These are phyloP conservation scores for Rhopilema esculentum DNA, from an alignment of 30 jellyfish, hydroid and myxozoan species.

Conservation along the genomic window DNA sequence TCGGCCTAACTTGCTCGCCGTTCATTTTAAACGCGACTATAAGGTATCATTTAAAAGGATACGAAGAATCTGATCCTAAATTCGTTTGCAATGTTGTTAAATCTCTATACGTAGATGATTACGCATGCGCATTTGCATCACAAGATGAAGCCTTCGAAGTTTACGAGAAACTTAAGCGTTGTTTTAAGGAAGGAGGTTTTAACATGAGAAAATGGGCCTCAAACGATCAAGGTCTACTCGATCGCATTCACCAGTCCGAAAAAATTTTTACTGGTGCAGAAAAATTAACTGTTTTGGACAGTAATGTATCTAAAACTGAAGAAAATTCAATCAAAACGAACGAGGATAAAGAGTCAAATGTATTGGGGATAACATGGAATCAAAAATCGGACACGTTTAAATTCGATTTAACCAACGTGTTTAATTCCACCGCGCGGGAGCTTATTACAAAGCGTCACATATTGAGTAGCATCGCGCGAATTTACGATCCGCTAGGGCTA, in stretches of 20 bases:
- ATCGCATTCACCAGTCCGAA: conserved; percentile 8
- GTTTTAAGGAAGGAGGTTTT: conserved; percentile 28
- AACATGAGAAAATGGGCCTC: conserved; percentile 53
- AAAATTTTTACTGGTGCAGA: too few relatives aligned
- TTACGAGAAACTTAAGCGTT: conserved; percentile 12
- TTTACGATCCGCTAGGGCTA: conserved; percentile 43
- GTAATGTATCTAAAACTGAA: background rate
- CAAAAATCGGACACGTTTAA: background rate
- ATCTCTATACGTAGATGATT: conserved; percentile 40
- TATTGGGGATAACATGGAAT: conserved; percentile 37
- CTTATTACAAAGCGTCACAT: background rate
- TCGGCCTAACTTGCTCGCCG: conserved; percentile 57
- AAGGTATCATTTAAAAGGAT: conserved; percentile 26
- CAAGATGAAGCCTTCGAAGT: conserved; percentile 11
- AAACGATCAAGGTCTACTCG: background rate
- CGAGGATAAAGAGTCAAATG: conserved; percentile 11
- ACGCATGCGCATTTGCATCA: background rate
- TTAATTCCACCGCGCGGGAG: background rate
- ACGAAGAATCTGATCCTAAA: conserved; percentile 13
- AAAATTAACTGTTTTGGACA: too few relatives aligned
- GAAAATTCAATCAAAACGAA: background rate
- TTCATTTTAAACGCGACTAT: conserved; percentile 35
- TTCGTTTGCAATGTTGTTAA: conserved; percentile 18
- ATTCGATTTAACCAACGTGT: background rate
- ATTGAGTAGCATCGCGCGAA: conserved; percentile 15